phyloP scores from a whole-genome alignment of 2,113 vertebrate genomes.

The Herpailurus yagouaroundi region DNA sequence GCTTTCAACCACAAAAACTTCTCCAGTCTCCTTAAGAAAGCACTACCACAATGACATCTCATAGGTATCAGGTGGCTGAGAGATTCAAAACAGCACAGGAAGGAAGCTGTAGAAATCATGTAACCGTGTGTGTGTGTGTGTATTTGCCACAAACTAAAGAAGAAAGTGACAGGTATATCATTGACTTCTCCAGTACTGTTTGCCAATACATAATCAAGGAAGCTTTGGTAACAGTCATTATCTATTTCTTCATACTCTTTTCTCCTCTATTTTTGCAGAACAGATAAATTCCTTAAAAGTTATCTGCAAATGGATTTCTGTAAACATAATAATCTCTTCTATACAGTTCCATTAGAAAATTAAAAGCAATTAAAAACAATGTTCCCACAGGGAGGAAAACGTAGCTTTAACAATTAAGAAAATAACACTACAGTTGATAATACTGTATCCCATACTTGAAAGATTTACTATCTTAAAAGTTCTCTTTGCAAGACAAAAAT shows the following conservation, averaged over 20 bases:
- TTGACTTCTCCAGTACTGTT: conserved; percentile 2
- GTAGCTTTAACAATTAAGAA: not conserved
- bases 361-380: not conserved
- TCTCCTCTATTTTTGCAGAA: not conserved
- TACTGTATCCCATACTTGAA: not conserved
- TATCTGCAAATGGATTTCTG: not conserved
- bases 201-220: not conserved
- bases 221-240: not conserved
- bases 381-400: not conserved
- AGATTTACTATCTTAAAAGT: not conserved
- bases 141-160: not conserved
- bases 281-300: not conserved
- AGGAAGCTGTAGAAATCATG: conserved; percentile 11
- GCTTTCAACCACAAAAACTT: conserved; percentile 8
- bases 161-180: not conserved
- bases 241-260: not conserved
- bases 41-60: not conserved
- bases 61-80: not conserved
- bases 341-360: not conserved
- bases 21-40: not conserved
- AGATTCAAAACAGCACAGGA: not conserved
- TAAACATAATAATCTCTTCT: not conserved
- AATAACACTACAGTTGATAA: not conserved
- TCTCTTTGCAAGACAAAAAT: not conserved
- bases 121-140: not conserved